Conservation (phyloP, 1,140 invertebrate species). For the Zelostemma sp. region DNA sequence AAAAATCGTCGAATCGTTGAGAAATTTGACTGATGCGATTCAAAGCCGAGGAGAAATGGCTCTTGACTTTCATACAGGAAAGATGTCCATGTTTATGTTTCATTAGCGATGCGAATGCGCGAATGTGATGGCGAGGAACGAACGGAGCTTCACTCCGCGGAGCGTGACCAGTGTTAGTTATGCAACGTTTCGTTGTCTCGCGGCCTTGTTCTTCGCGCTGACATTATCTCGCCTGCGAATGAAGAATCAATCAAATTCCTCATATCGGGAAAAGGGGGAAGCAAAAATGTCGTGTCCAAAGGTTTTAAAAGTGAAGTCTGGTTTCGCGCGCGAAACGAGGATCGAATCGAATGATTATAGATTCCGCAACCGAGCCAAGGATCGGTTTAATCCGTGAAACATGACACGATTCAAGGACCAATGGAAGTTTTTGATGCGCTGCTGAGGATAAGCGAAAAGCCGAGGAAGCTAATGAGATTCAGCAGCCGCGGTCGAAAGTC, state of each 20-base stretch:
- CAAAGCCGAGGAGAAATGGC: no score
- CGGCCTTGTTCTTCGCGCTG: conserved; percentile 63
- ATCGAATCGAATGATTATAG: conserved; percentile 9
- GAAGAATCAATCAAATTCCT: background rate
- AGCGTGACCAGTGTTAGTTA: conserved; percentile 68
- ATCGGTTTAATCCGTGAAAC: conserved; percentile 47
- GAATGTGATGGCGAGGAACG: no score
- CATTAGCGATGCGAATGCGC: no score
- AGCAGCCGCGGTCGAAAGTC: background rate
- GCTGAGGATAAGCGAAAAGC: conserved; percentile 46
- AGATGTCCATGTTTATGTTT: no score
- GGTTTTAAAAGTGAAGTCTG: background rate
- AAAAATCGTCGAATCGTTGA: no score
- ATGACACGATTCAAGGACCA: conserved; percentile 50
- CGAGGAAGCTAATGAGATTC: background rate
- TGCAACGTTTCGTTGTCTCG: conserved; percentile 65
- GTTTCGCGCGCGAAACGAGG: conserved; percentile 1
- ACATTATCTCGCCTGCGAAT: conserved; percentile 41
- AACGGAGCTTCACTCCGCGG: conserved; percentile 55
- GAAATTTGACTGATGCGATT: no score
- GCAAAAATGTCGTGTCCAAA: no score
- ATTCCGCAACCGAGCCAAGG: conserved; percentile 40
- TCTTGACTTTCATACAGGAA: no score
- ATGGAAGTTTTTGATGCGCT: conserved; percentile 47
- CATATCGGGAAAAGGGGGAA: background rate